Evolutionary conservation across 2,888 invertebrate species (phyloP).

Genomic region (Philhelius pedissequus): DNA sequence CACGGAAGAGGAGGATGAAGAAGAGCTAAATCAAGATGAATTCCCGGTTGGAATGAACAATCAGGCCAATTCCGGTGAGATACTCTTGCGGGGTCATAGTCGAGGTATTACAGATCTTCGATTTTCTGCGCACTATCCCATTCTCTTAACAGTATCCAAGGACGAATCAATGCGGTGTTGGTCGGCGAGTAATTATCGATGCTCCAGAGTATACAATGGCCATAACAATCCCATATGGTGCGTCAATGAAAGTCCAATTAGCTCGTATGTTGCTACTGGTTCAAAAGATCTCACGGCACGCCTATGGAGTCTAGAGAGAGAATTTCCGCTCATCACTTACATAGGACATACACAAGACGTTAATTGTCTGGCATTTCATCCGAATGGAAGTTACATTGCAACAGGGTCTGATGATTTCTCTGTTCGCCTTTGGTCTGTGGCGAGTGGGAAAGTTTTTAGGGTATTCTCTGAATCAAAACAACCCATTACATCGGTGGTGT

Average conservation of each 20-base stretch:
- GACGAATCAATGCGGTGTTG: constrained; percentile 89
- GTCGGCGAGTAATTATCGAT: constrained; percentile 84
- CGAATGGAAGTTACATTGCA: constrained; percentile 93
- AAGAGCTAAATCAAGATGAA: constrained; percentile 67
- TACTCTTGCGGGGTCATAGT: constrained; percentile 86
- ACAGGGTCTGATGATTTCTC: constrained; percentile 95
- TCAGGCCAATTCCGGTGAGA: constrained; percentile 80
- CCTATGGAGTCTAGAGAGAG: constrained; percentile 89
- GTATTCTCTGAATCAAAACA: constrained; percentile 89
- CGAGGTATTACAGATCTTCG: constrained; percentile 84
- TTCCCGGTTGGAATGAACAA: constrained; percentile 74
- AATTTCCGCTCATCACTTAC: constrained; percentile 90
- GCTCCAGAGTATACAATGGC: constrained; percentile 84
- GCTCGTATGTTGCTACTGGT: constrained; percentile 92
- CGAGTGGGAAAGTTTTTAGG: constrained; percentile 89
- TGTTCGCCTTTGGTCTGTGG: constrained; percentile 91
- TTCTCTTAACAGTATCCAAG: constrained; percentile 86
- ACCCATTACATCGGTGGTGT: constrained; percentile 87
- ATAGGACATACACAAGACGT: constrained; percentile 94
- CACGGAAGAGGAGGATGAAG: constrained; percentile 70
- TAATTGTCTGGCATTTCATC: constrained; percentile 87
- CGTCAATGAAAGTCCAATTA: constrained; percentile 85
- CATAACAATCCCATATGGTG: constrained; percentile 96
- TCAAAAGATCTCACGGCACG: constrained; percentile 92
- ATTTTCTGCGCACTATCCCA: constrained; percentile 81